Evolutionary conservation across 2,113 vertebrate species (phyloP), one percentile per base, ranked within the genome.

Genomic region (Spizaetus ornatus): DNA sequence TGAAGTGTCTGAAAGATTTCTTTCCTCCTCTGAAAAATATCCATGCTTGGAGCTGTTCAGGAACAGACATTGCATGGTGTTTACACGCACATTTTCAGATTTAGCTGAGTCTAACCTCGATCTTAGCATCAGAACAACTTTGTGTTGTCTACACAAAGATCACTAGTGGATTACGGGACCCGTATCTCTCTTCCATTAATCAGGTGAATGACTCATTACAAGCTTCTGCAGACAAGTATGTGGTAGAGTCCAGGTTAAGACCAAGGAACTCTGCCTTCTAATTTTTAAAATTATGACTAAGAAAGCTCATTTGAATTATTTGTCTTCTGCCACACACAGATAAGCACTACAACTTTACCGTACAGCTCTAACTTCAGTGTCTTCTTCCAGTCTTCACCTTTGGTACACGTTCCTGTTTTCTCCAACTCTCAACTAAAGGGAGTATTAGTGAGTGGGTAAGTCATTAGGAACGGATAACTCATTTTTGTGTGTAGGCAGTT

Each of bases 261-360:
- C 80, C 50, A 55, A 87, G 73, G 47, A 91, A 59, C 78, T 82
- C 62, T 94, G 42, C 84, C 86, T 93, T 72, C 62, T 85, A 19
- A 62, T 90, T 94, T 95, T 90, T 70, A 40, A 82, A 81, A 79
- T 91, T 89, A 95, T 95, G 93, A 91, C 89, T 95, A 86, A 97
- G 94, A 95, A 88, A 80, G 81, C 91, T 96, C 73, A 88, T 95
- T 88, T 90, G 74, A 94, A 82, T 95, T 88, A 48, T 31, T 95
- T 94, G 86, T 93, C 86, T 93, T 82, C 86, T 94, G 74, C 94
- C 84, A 81, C 89, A 87, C 78, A 52, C 74, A 86, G 91, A 91
- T 96, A 82, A 91, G 67, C 45, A 1, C 50, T 91, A 27, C 45
- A 90, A 65, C 82, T 83, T 91, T 66, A 56, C 80, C 1, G 0